Evolutionary conservation across 2,113 vertebrate species (phyloP), one percentile per base, ranked within the genome.

Genomic region (Mungos mungo): DNA sequence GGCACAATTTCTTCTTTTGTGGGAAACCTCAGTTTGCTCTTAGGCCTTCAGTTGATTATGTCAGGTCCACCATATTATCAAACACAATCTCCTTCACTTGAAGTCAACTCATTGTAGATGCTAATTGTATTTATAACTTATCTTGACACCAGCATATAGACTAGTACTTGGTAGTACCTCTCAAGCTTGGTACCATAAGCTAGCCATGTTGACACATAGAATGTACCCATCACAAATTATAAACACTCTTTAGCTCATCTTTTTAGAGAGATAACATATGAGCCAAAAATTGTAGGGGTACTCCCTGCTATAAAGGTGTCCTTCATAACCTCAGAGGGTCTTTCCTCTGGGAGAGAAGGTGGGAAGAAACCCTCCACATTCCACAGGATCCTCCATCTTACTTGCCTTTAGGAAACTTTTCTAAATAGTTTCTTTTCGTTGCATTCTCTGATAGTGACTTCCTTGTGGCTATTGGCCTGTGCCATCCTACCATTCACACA

Each of bases 311-410:
- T 35, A 10, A 25, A 4, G 45, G 41, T 2, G 15, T 15, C 4
- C n/a, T 29, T 82, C 27, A 11, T 52, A 27, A 29, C 38, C n/a
- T 60, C 63, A 57, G 47, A 29, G 18, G 3, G 25, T 21, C 69
- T 47, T 52, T 2, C 15, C 2, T 12, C 0, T 16, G 19, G 2
- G 21, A 7, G 9, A 66, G 3, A 7, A 50, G 7, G 41, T 54
- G 47, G 3, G 18, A 57, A 79, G 63, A 83, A 68, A 21, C 11
- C 23, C 5, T 84, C 18, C 21, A 12, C 1, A 4, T 45, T 41
- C 38, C 54, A 41, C 1, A 35, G 1, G 57, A 5, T 4, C 5
- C 79, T 84, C 35, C 27, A 80, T n/a, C 27, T 52, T 10, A 15
- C 33, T 38, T 57, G 25, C 2, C 14, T 69, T 65, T 29, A 65